A percentile compares a stretch with the other conserved stretches of the same genome.
Conservation (phyloP, 2,888 invertebrate genomes). For the Tachina lurida region DNA sequence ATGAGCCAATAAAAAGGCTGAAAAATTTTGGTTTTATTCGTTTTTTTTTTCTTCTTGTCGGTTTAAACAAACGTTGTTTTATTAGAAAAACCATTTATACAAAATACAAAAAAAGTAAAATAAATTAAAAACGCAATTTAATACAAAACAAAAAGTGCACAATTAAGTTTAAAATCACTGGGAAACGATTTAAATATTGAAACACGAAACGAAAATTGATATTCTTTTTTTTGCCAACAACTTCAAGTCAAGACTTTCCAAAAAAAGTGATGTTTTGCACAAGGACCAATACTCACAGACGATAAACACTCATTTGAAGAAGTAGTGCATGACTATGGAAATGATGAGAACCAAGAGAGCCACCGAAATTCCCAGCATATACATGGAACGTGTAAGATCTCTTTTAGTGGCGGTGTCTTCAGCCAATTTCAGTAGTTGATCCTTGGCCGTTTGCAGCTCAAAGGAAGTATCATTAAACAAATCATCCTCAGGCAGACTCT, state of each 20-base stretch:
- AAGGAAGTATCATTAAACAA: slow-evolving; percentile 72
- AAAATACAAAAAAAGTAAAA: slow-evolving; percentile 31
- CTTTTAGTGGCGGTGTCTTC: slow-evolving; percentile 52
- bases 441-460: slow-evolving; percentile 72
- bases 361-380: slow-evolving; percentile 84
- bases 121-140: slow-evolving; percentile 33
- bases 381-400: slow-evolving; percentile 85
- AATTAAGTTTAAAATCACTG: slow-evolving; percentile 64
- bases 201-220: slow-evolving; percentile 17
- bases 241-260: slow-evolving; percentile 9
- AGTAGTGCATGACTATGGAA: slow-evolving; percentile 86
- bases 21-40: neutral
- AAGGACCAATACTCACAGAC: neutral
- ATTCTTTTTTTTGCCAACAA: slow-evolving; percentile 47
- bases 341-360: slow-evolving; percentile 85
- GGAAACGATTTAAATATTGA: slow-evolving; percentile 19
- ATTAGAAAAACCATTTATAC: slow-evolving; percentile 6
- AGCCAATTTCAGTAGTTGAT: slow-evolving; percentile 41
- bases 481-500: slow-evolving; percentile 91
- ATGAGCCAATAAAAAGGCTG: slow-evolving; percentile 61
- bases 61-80: slow-evolving; percentile 29
- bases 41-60: slow-evolving; percentile 19
- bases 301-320: slow-evolving; percentile 69
- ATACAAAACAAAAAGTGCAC: slow-evolving; percentile 59
- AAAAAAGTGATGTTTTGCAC: slow-evolving; percentile 38